phyloP scores from a whole-genome alignment of 1,140 invertebrate genomes.

The Olivierus martensii region DNA sequence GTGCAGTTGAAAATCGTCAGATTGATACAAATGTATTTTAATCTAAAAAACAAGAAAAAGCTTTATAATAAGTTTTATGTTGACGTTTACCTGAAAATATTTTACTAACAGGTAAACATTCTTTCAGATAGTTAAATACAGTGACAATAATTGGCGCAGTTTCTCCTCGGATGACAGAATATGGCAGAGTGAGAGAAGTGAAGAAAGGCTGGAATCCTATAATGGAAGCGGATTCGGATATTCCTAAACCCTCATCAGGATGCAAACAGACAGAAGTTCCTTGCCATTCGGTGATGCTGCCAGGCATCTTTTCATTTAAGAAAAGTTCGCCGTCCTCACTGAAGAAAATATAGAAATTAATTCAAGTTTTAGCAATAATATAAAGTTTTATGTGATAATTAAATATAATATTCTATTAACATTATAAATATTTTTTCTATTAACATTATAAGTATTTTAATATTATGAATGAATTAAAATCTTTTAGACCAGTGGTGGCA shows the following conservation, averaged over 20 bases:
- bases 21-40: conserved; percentile 34
- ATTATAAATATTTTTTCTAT: not conserved
- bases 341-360: conserved; percentile 7
- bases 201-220: conserved; percentile 56
- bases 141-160: conserved; percentile 48
- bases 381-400: not conserved
- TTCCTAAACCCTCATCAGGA: conserved; percentile 44
- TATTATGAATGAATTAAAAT: no score
- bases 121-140: conserved; percentile 54
- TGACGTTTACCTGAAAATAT: not conserved
- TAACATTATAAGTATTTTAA: no score
- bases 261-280: conserved; percentile 52
- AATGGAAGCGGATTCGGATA: conserved; percentile 40
- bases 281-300: conserved; percentile 59
- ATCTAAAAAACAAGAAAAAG: conserved; percentile 28
- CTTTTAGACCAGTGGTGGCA: no score
- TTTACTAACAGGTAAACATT: conserved; percentile 42
- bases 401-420: not conserved
- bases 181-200: conserved; percentile 50
- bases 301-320: conserved; percentile 42
- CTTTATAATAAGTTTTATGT: not conserved
- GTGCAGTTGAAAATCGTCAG: conserved; percentile 34
- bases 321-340: conserved; percentile 39
- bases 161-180: conserved; percentile 52
- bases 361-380: conserved; percentile 9